These are phyloP conservation scores for Chesias legatella DNA, from an alignment of 2,888 invertebrate genomes.

Conservation along the genomic window DNA sequence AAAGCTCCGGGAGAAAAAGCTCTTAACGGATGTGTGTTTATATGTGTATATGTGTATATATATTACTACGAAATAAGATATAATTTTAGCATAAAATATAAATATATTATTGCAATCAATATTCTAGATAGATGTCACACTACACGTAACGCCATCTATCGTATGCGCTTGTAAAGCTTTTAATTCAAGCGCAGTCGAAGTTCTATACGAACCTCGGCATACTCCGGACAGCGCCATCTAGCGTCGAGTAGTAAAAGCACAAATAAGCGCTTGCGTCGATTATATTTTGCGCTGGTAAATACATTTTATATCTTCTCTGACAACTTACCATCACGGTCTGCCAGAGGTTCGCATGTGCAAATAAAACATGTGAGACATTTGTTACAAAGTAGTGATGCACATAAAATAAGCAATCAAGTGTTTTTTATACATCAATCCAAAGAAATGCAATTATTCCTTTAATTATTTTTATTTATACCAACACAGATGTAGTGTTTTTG, in stretches of 20 bases:
- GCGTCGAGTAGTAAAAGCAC: conserved; percentile 39
- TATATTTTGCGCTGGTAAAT: conserved; percentile 31
- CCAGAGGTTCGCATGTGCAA: conserved; percentile 73
- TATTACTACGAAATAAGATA: no score
- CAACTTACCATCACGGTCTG: conserved; percentile 75
- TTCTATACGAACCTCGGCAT: conserved; percentile 33
- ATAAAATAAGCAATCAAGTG: not conserved
- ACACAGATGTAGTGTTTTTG: no score
- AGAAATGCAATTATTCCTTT: no score
- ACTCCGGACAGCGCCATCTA: conserved; percentile 56
- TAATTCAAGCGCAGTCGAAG: conserved; percentile 32
- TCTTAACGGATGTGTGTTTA: no score
- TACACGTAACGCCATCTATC: conserved; percentile 45
- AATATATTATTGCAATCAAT: no score
- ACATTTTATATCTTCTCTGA: conserved; percentile 40
- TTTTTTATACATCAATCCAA: no score
- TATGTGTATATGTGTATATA: no score
- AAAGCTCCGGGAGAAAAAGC: no score
- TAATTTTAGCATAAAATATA: no score
- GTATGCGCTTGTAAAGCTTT: conserved; percentile 22
- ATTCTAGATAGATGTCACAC: not conserved
- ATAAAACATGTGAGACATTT: conserved; percentile 55
- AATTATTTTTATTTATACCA: no score
- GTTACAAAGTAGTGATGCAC: conserved; percentile 4
- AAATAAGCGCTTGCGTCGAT: conserved; percentile 49